Conservation (phyloP, 2,888 invertebrate genomes). For the Limenitis camilla region DNA sequence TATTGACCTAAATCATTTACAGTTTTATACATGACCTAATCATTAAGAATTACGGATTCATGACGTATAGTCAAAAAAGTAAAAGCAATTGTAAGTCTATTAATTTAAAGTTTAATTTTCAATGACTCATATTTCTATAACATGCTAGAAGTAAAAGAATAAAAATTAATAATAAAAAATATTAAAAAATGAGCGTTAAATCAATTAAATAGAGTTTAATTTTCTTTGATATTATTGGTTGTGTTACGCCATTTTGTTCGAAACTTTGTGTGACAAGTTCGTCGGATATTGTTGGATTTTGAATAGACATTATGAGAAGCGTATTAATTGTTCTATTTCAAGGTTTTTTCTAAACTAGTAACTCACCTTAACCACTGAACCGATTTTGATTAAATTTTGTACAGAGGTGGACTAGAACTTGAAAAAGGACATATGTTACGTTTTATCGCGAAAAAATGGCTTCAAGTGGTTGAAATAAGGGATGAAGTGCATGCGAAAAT, state of each 20-base stretch:
- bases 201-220: neutral
- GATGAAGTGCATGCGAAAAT: too few species aligned
- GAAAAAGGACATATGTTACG: too few species aligned
- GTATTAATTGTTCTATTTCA: slow-evolving; percentile 18
- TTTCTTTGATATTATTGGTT: neutral
- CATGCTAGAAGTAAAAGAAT: too few species aligned
- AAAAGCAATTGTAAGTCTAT: slow-evolving; percentile 20
- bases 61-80: slow-evolving; percentile 14
- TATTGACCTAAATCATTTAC: slow-evolving; percentile 22
- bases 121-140: too few species aligned
- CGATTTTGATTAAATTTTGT: neutral
- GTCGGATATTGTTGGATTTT: slow-evolving; percentile 28
- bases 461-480: too few species aligned
- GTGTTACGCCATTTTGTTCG: slow-evolving; percentile 1
- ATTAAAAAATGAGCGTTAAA: slow-evolving; percentile 11
- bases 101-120: slow-evolving; percentile 30
- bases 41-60: slow-evolving; percentile 23
- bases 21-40: slow-evolving; percentile 29
- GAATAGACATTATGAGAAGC: slow-evolving; percentile 30
- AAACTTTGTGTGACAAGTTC: slow-evolving; percentile 22
- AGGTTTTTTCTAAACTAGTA: slow-evolving; percentile 13
- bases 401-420: neutral
- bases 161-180: too few species aligned
- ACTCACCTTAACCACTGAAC: too few species aligned
- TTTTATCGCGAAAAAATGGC: too few species aligned